phyloP scores from a whole-genome alignment of 30 jellyfish, hydroid and myxozoan genomes.

The Morbakka virulenta region DNA sequence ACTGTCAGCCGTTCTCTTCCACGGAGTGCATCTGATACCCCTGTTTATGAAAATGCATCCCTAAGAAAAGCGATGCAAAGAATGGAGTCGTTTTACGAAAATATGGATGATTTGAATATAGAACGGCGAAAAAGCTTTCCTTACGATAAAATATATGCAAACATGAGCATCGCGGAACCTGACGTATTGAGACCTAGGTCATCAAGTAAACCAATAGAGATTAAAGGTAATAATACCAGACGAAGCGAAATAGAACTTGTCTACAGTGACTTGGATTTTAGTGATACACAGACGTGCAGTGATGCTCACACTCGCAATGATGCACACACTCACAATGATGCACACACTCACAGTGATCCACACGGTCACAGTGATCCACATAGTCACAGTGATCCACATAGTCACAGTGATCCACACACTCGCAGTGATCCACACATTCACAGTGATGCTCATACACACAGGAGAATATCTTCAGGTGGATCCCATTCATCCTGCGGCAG shows the following conservation, averaged over 20 bases:
- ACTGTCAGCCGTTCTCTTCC: neutral
- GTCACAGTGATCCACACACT: too few species aligned
- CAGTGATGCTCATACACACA: neutral
- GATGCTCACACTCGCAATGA: neutral
- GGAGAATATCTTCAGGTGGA: neutral
- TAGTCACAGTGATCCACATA: too few species aligned
- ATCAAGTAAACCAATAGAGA: conserved; percentile 57
- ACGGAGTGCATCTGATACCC: conserved; percentile 19
- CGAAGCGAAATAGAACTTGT: conserved; percentile 37
- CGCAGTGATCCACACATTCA: too few species aligned
- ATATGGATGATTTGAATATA: conserved; percentile 34
- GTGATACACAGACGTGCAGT: neutral
- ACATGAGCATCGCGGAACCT: conserved; percentile 22
- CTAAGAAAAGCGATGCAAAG: neutral
- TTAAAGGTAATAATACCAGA: conserved; percentile 9
- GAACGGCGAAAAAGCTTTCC: neutral
- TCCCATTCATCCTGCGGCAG: conserved; percentile 70
- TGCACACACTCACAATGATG: too few species aligned
- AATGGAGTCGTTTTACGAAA: conserved; percentile 28
- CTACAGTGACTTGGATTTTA: conserved; percentile 71
- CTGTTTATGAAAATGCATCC: conserved; percentile 46
- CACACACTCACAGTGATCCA: too few species aligned
- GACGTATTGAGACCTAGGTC: conserved; percentile 45
- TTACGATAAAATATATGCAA: conserved; percentile 44
- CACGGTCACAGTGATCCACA: neutral